These are phyloP conservation scores for Cantharis rustica DNA, from an alignment of 2,888 invertebrate species.

Conservation along the genomic window DNA sequence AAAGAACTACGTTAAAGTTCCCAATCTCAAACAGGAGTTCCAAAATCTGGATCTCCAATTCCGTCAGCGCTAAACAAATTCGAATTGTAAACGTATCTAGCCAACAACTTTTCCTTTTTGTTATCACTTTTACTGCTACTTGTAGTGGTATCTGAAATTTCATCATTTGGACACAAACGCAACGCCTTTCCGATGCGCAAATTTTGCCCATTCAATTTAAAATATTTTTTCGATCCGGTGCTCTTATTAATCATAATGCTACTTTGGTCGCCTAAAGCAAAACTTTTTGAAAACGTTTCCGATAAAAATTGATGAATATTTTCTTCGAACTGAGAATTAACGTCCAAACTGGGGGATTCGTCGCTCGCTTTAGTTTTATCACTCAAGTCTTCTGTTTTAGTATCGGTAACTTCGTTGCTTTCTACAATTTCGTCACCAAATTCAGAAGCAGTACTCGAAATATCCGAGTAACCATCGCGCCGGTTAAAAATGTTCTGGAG, in stretches of 20 bases:
- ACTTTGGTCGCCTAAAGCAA: conserved; percentile 38
- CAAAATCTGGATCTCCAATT: conserved; percentile 71
- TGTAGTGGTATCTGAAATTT: conserved; percentile 35
- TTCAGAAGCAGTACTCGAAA: conserved; percentile 55
- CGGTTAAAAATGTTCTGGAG: conserved; percentile 55
- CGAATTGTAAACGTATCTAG: conserved; percentile 56
- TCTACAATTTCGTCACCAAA: conserved; percentile 42
- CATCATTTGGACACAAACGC: conserved; percentile 53
- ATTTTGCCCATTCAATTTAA: conserved; percentile 51
- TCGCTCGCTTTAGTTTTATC: neutral
- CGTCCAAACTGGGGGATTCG: conserved; percentile 37
- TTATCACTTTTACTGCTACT: conserved; percentile 47
- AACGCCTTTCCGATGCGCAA: conserved; percentile 54
- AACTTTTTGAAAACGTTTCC: conserved; percentile 54
- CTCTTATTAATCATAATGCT: conserved; percentile 37
- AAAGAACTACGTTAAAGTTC: conserved; percentile 4
- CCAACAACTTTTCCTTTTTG: conserved; percentile 54
- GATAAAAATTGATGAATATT: conserved; percentile 54
- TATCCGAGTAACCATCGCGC: conserved; percentile 55
- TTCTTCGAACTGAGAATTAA: conserved; percentile 54
- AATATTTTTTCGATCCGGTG: conserved; percentile 50
- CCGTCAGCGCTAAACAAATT: conserved; percentile 57
- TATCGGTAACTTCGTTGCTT: neutral
- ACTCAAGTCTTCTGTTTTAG: neutral
- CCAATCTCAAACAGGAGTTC: conserved; percentile 64